phyloP scores from a whole-genome alignment of 2,113 vertebrate genomes.

The Syrmaticus mikado region DNA sequence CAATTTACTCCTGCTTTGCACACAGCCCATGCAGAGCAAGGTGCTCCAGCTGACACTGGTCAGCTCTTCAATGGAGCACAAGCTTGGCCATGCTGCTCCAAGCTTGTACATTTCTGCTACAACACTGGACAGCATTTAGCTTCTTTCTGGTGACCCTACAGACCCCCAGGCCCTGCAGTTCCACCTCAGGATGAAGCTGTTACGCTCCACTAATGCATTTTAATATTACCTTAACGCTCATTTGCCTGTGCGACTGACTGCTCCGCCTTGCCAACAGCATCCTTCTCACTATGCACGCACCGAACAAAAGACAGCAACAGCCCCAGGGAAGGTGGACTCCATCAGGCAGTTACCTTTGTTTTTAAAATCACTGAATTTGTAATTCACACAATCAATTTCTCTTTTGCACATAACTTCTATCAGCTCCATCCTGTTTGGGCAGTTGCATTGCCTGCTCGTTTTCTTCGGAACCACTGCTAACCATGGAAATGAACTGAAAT shows the following conservation, averaged over 20 bases:
- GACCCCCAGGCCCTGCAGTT: background rate
- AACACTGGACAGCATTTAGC: accelerated
- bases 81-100: background rate
- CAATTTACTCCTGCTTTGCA: background rate
- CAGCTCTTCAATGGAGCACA: background rate
- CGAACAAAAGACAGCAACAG: background rate
- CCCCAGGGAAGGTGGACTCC: background rate
- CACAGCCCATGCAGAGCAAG: conserved; percentile 1
- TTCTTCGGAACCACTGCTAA: conserved; percentile 12
- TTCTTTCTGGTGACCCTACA: background rate
- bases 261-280: background rate
- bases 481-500: conserved; percentile 51
- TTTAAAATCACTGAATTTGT: conserved; percentile 1
- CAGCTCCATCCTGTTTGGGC: background rate
- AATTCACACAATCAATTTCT: background rate
- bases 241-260: conserved; percentile 15
- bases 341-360: conserved; percentile 27
- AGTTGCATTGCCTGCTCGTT: conserved; percentile 2
- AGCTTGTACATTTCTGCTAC: background rate
- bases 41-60: conserved; percentile 17
- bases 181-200: background rate
- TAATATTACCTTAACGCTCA: background rate
- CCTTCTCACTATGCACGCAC: background rate
- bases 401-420: conserved; percentile 10
- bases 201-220: background rate